Conservation (phyloP, 2,797 vertebrate species). For the Hozukius guyotensis region DNA sequence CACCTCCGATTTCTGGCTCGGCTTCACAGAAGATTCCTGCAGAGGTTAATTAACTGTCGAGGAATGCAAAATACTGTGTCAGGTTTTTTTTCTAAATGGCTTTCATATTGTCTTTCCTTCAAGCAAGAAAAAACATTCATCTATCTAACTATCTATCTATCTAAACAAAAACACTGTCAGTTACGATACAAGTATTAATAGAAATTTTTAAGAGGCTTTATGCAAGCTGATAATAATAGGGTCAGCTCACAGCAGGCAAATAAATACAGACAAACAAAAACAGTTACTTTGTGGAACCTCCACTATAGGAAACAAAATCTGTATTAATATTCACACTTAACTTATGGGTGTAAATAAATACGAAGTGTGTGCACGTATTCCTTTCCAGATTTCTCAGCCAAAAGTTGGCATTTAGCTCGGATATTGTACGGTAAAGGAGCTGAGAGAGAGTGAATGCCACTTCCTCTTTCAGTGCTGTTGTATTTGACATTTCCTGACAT, state of each 20-base stretch:
- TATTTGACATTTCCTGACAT: constrained; percentile 49
- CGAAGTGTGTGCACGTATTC: not conserved
- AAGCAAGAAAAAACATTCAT: not conserved
- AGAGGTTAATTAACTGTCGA: constrained; percentile 53
- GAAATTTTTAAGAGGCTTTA: not conserved
- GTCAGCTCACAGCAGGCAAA: constrained; percentile 14
- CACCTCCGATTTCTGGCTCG: constrained; percentile 32
- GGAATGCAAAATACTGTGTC: constrained; percentile 22
- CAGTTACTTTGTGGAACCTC: not conserved
- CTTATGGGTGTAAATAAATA: not conserved
- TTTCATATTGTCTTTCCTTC: constrained; percentile 25
- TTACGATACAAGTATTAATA: not conserved
- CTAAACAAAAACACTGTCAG: not conserved
- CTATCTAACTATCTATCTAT: not conserved
- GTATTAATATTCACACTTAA: not conserved
- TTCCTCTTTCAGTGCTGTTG: not conserved
- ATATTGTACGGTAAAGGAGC: not conserved
- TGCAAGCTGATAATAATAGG: constrained; percentile 12
- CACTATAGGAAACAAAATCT: not conserved
- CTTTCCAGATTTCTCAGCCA: not conserved
- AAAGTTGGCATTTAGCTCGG: constrained; percentile 12
- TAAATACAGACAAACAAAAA: not conserved
- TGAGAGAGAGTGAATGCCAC: not conserved
- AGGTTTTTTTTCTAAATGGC: not conserved
- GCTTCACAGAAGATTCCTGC: constrained; percentile 38